phyloP scores from a whole-genome alignment of 2,113 vertebrate genomes.

The Cyanoramphus novaezelandiae region DNA sequence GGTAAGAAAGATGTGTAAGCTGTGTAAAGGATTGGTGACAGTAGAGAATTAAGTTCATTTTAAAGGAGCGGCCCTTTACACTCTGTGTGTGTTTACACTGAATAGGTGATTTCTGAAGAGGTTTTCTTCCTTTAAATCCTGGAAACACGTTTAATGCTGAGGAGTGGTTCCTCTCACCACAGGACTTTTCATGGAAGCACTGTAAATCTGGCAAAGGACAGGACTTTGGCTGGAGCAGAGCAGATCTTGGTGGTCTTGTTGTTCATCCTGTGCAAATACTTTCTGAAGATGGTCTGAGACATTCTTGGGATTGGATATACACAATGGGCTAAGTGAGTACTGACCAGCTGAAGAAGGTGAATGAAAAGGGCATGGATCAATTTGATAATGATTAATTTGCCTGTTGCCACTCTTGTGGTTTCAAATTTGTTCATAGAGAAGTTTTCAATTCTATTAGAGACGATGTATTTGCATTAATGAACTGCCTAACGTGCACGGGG shows the following conservation, averaged over 20 bases:
- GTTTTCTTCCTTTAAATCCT: background rate
- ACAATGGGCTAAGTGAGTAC: background rate
- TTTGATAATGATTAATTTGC: constrained; percentile 69
- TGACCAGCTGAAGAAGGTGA: constrained; percentile 40
- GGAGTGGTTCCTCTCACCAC: background rate
- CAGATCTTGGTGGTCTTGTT: background rate
- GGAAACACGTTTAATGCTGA: background rate
- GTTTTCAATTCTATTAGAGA: constrained; percentile 65
- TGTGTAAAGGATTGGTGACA: background rate
- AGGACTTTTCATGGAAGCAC: background rate
- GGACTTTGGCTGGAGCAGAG: background rate
- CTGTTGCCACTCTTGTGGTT: constrained; percentile 53
- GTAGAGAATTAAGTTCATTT: background rate
- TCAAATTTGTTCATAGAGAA: constrained; percentile 54
- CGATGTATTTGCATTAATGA: constrained; percentile 38
- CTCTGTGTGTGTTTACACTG: background rate
- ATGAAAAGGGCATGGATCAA: constrained; percentile 54
- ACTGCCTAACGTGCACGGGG: background rate
- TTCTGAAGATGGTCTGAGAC: background rate
- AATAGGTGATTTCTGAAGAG: background rate
- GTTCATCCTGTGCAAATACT: background rate
- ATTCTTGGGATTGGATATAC: constrained; percentile 5
- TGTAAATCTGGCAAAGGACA: background rate
- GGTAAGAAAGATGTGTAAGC: background rate
- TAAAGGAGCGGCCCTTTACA: background rate